Conservation (phyloP, 2,888 invertebrate genomes). For the Sesia apiformis region DNA sequence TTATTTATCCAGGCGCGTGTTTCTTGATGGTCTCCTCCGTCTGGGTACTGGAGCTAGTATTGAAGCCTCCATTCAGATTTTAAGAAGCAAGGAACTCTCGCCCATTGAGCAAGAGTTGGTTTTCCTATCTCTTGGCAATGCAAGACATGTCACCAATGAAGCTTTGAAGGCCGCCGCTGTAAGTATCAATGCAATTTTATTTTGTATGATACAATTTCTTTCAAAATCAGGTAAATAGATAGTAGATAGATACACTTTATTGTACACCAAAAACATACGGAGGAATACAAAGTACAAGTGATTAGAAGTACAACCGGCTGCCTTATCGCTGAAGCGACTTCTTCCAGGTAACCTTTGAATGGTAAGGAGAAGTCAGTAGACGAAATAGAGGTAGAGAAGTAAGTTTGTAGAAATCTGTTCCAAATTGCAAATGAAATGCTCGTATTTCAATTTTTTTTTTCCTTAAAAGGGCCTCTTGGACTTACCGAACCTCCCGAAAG, state of each 20-base stretch:
- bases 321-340: too few relatives aligned
- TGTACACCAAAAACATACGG: too few relatives aligned
- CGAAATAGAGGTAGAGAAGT: too few relatives aligned
- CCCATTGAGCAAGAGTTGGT: constrained; percentile 75
- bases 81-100: constrained; percentile 78
- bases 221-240: too few relatives aligned
- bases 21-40: constrained; percentile 87
- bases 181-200: constrained; percentile 28
- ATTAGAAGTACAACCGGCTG: too few relatives aligned
- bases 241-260: too few relatives aligned
- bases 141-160: constrained; percentile 78
- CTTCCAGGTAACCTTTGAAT: too few relatives aligned
- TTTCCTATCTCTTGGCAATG: constrained; percentile 79
- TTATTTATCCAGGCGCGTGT: constrained; percentile 74
- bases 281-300: too few relatives aligned
- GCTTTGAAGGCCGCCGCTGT: constrained; percentile 77
- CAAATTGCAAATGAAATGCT: neutral
- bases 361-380: too few relatives aligned
- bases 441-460: neutral
- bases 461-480: constrained; percentile 72
- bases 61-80: constrained; percentile 78
- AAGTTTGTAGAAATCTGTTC: too few relatives aligned
- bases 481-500: constrained; percentile 74
- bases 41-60: constrained; percentile 86
- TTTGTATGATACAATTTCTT: too few relatives aligned